phyloP scores from a whole-genome alignment of 2,797 vertebrate species.

The Gouania willdenowi region DNA sequence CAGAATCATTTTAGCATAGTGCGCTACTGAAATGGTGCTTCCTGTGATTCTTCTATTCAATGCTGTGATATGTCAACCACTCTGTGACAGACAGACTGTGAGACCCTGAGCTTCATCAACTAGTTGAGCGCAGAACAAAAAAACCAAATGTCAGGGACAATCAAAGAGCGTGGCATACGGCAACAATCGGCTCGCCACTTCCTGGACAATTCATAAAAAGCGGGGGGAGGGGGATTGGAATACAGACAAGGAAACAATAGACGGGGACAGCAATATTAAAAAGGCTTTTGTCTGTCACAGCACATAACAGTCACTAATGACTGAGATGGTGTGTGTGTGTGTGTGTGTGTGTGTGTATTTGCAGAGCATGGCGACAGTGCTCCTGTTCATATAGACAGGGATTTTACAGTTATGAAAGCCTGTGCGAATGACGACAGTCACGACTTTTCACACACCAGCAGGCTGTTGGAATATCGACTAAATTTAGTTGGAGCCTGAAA shows the following conservation, averaged over 20 bases:
- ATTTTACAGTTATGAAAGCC: constrained; percentile 35
- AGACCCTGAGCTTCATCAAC: constrained; percentile 36
- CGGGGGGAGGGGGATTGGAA: constrained; percentile 6
- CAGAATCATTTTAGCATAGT: too few relatives aligned
- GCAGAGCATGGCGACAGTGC: constrained; percentile 7
- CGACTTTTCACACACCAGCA: constrained; percentile 1
- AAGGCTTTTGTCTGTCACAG: constrained; percentile 38
- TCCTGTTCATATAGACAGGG: constrained; percentile 14
- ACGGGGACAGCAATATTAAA: constrained; percentile 42
- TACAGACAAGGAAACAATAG: constrained; percentile 38
- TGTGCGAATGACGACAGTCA: constrained; percentile 5
- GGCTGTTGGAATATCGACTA: too few relatives aligned
- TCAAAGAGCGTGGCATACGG: constrained; percentile 43
- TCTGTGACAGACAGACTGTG: constrained; percentile 27
- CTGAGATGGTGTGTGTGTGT: constrained; percentile 6
- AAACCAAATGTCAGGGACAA: constrained; percentile 59
- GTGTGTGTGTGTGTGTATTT: constrained; percentile 9
- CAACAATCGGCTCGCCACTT: constrained; percentile 52
- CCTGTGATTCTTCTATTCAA: not conserved
- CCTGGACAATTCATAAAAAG: constrained; percentile 46
- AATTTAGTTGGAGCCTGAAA: too few relatives aligned
- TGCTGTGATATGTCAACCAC: constrained; percentile 22
- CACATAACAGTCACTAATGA: constrained; percentile 26
- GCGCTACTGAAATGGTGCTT: not conserved
- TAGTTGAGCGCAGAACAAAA: constrained; percentile 48